Evolutionary conservation across 2,888 invertebrate genomes (phyloP), one percentile per base, ranked within the genome.

Genomic region (Cantharis rustica): DNA sequence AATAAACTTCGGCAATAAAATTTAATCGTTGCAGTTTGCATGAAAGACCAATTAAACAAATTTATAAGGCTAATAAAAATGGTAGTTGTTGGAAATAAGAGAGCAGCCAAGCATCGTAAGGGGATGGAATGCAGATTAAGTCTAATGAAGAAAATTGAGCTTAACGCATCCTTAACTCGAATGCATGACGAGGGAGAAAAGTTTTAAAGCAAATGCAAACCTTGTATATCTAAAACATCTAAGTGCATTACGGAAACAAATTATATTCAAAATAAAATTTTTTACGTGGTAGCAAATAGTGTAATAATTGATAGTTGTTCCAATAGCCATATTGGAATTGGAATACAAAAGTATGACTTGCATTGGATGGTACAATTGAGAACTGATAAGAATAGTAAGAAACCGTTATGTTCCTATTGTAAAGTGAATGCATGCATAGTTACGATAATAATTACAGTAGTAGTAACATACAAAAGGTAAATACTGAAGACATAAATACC

Each of bases 11-110:
- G 64, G 68, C 75, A 76, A 75, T 76, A 74, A 80, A 79, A 79
- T 76, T 79, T 75, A 80, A 81, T 76, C 78, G 79, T 78, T 80
- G 76, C 81, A 82, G 80, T 86, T 86, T 84, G 84, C 86, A 86
- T 85, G 85, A 85, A 86, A 85, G 84, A 84, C 82, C 86, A 88
- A 88, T 88, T 88, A 88, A 86, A 87, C 86, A 86, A 88, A 87
- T 88, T 88, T 88, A 87, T 88, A 86, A 85, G 85, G 84, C 85
- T 85, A 85, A 84, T 88, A 88, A 88, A 87, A 87, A 87, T 84
- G 85, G 86, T 84, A 82, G 84, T 85, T 85, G 85, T 84, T 82
- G 83, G 83, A 82, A 82, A 81, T 81, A 79, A 79, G 81, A 79
- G 83, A 83, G 82, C 82, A 83, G 80, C 83, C 78, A 80, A 84